Conservation (phyloP, 2,113 vertebrate genomes). For the Opisthocomus hoazin region DNA sequence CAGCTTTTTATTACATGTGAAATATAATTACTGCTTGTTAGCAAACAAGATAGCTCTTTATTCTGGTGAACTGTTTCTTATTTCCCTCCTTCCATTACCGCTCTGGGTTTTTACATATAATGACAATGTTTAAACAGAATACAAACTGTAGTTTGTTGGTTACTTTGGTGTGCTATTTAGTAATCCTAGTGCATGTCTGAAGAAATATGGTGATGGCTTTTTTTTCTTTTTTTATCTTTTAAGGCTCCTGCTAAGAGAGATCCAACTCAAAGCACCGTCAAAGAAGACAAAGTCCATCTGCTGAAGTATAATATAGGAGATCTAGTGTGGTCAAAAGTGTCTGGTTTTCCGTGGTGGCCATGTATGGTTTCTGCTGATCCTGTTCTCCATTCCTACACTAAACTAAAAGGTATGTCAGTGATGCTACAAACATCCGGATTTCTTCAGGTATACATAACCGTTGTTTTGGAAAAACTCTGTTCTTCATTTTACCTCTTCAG, state of each 20-base stretch:
- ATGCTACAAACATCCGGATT: background rate
- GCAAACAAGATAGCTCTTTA: background rate
- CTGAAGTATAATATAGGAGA: slow-evolving; percentile 84
- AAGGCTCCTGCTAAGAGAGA: slow-evolving; percentile 69
- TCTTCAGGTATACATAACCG: background rate
- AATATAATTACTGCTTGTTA: background rate
- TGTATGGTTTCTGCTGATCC: slow-evolving; percentile 96
- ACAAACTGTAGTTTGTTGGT: background rate
- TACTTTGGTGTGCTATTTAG: background rate
- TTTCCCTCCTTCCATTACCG: background rate
- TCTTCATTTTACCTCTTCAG: background rate
- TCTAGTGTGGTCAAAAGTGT: slow-evolving; percentile 95
- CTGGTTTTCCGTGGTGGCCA: slow-evolving; percentile 97
- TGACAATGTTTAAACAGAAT: background rate
- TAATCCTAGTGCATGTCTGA: background rate
- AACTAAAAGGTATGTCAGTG: slow-evolving; percentile 81
- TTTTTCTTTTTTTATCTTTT: background rate
- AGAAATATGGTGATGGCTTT: background rate
- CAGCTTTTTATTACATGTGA: background rate
- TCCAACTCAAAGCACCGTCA: slow-evolving; percentile 1
- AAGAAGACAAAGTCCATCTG: slow-evolving; percentile 64
- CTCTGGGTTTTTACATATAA: background rate
- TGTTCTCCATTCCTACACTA: slow-evolving; percentile 81
- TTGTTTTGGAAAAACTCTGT: background rate
- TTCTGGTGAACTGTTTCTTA: background rate